Percentiles rank a stretch among this genome's conserved stretches.
Evolutionary conservation across 2,888 invertebrate species (phyloP).

Genomic region (Eristalinus sepulchralis): DNA sequence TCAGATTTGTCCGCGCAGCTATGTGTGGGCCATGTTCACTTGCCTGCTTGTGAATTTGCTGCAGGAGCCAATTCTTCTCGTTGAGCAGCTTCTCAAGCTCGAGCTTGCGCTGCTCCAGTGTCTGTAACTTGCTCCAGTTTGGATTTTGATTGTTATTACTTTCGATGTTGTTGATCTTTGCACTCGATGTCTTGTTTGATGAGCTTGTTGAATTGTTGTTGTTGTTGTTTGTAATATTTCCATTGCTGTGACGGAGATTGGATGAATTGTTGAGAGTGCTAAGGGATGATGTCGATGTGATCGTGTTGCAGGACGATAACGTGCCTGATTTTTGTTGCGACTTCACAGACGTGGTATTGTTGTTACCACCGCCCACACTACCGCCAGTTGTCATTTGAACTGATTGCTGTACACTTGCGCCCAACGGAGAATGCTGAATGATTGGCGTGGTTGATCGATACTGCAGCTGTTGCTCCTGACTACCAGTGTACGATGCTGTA

Average conservation of each 20-base stretch:
- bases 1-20: too few relatives aligned
- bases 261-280: constrained; percentile 42
- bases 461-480: neutral
- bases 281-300: constrained; percentile 26
- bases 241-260: constrained; percentile 49
- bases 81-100: constrained; percentile 78
- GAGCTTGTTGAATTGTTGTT: constrained; percentile 35
- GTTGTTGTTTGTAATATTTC: constrained; percentile 27
- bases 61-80: constrained; percentile 79
- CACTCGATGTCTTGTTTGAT: constrained; percentile 26
- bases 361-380: constrained; percentile 24
- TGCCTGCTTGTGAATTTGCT: constrained; percentile 78
- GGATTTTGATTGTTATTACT: constrained; percentile 28
- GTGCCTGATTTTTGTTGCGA: constrained; percentile 29
- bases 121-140: constrained; percentile 73
- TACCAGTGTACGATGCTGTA: constrained; percentile 11
- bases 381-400: constrained; percentile 63
- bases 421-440: neutral
- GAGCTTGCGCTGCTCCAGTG: constrained; percentile 78
- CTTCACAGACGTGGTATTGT: constrained; percentile 5
- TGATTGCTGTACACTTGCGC: neutral
- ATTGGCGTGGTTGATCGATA: constrained; percentile 38
- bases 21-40: neutral
- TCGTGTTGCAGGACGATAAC: constrained; percentile 42
- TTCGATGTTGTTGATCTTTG: constrained; percentile 72